Base-by-base conservation (phyloP, 2,888 invertebrate species). In the Muschampia plurimacula region DNA sequence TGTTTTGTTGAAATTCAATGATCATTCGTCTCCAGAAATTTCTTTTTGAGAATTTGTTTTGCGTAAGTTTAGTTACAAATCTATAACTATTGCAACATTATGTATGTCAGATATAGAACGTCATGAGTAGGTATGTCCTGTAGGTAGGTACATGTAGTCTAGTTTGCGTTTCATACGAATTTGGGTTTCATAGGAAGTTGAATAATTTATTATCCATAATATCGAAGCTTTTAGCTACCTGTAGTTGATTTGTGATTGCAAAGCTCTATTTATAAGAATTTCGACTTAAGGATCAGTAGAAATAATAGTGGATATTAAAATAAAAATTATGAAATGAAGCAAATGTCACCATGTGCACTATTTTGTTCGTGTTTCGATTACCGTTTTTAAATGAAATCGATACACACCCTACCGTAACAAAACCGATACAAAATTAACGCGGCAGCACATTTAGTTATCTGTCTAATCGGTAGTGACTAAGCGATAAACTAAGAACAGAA, bases 341-440 rank as follows among this genome's bases (percentile, higher is more conserved):
- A 67, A 72, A 72, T 72, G 67, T 67, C 62, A 72, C 67, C 59
- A 60, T 62, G 41, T 72, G 72, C 67, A 67, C 49, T 72, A 63
- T 72, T 72, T 72, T 44, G 63, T 63, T 67, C 68, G 68, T 46
- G 52, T 62, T 62, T 44, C 72, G 67, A 67, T 72, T 62, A 67
- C 22, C 67, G 15, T 67, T 72, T 72, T 72, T 72, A 67, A 64
- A 63, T 69, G 72, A 70, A 77, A 69, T 75, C 75, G 75, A 77
- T 75, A 75, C 67, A 64, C 69, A 84, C 88, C 86, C 87, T 80
- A 83, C 84, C 87, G 85, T 86, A 84, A 84, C 89, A 80, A 89
- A 90, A 89, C 77, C 78, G 75, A 80, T 81, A 83, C 86, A 80
- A 87, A 88, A 89, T 88, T 85, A 89, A 88, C 86, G 81, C 82